phyloP scores from a whole-genome alignment of 2,888 invertebrate species.

The Tiliacea citrago region DNA sequence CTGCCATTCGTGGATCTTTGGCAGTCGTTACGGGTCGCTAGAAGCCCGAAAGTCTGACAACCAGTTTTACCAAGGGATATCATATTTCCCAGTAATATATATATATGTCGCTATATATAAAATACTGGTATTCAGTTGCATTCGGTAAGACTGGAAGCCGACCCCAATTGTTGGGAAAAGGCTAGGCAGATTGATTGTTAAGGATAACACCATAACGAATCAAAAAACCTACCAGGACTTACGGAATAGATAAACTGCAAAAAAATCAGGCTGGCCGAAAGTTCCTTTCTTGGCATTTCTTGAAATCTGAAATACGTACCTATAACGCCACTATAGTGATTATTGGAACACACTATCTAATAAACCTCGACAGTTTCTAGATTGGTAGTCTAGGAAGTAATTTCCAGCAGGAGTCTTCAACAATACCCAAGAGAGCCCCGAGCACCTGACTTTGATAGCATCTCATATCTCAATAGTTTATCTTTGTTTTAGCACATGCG shows the following conservation, averaged over 20 bases:
- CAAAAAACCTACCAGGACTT: background rate
- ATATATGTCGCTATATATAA: too few relatives aligned
- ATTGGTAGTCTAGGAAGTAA: background rate
- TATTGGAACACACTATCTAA: background rate
- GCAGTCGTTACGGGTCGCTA: too few relatives aligned
- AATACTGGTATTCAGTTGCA: too few relatives aligned
- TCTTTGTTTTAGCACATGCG: constrained; percentile 44
- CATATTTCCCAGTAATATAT: too few relatives aligned
- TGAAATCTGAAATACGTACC: background rate
- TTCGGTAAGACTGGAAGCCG: too few relatives aligned
- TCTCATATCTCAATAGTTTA: constrained; percentile 42
- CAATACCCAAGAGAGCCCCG: constrained; percentile 13
- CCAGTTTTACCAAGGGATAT: too few relatives aligned
- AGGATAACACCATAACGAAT: background rate
- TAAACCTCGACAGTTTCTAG: background rate
- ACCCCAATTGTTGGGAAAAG: too few relatives aligned
- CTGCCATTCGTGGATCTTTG: too few relatives aligned
- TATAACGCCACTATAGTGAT: background rate
- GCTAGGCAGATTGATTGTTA: too few relatives aligned
- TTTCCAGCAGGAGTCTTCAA: constrained; percentile 15
- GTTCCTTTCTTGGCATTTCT: too few relatives aligned
- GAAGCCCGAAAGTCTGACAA: too few relatives aligned
- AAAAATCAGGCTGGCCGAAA: too few relatives aligned
- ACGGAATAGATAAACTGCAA: background rate
- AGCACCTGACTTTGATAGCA: constrained; percentile 26